Conservation (phyloP, 2,113 vertebrate genomes). For the Sander lucioperca region DNA sequence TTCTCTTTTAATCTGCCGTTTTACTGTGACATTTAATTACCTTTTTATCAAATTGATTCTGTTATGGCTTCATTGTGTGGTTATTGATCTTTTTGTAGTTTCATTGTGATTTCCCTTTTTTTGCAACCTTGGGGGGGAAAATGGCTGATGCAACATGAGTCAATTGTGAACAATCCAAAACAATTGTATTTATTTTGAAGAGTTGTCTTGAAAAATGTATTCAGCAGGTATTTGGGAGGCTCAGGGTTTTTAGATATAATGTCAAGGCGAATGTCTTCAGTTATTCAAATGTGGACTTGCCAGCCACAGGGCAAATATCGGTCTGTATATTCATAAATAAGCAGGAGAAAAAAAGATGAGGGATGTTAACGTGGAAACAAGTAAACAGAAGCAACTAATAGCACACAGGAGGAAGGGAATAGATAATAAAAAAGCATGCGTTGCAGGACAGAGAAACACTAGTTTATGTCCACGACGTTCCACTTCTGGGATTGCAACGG, state of each 20-base stretch:
- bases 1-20: slow-evolving; percentile 14
- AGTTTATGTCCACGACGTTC: too few relatives aligned
- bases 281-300: neutral
- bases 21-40: slow-evolving; percentile 44
- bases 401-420: neutral
- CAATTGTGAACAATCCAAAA: neutral
- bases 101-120: neutral
- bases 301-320: neutral
- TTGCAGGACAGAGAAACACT: neutral
- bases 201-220: neutral
- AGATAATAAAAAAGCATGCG: neutral
- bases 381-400: slow-evolving; percentile 20
- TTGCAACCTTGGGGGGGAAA: too few relatives aligned
- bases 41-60: slow-evolving; percentile 17
- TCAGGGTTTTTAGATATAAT: too few relatives aligned
- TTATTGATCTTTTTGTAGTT: slow-evolving; percentile 1
- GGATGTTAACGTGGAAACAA: slow-evolving; percentile 26
- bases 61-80: slow-evolving; percentile 5
- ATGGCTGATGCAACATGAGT: neutral
- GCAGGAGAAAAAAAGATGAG: neutral
- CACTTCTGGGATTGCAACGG: too few relatives aligned
- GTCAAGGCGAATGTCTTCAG: neutral
- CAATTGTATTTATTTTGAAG: neutral
- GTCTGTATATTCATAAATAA: neutral
- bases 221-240: neutral